These are phyloP conservation scores for Oscheius sp. DNA, from an alignment of 2,888 invertebrate species.

Conservation along the genomic window DNA sequence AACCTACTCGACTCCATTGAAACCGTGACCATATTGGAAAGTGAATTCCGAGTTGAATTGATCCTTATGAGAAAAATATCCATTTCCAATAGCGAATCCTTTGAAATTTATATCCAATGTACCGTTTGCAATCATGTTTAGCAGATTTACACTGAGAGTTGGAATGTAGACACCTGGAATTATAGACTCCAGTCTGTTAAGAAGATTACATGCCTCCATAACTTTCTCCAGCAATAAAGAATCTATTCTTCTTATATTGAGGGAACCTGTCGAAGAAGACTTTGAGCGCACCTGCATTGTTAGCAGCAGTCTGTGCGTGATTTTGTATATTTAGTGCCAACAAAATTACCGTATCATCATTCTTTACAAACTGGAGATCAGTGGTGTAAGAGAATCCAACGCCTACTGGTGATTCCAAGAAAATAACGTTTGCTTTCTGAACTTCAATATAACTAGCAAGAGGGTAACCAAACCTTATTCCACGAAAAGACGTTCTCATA, in stretches of 20 bases:
- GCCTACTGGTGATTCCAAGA: constrained; percentile 77
- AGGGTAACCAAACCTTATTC: constrained; percentile 54
- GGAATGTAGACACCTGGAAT: constrained; percentile 74
- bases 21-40: constrained; percentile 58
- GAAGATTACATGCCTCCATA: constrained; percentile 56
- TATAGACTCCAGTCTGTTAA: not conserved
- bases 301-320: constrained; percentile 73
- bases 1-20: constrained; percentile 54
- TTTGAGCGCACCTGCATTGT: constrained; percentile 75
- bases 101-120: constrained; percentile 49
- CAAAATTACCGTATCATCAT: constrained; percentile 59
- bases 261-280: constrained; percentile 75
- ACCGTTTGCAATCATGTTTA: constrained; percentile 43
- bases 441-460: not conserved
- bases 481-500: constrained; percentile 63
- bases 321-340: not conserved
- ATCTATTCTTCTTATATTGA: constrained; percentile 74
- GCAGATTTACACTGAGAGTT: constrained; percentile 58
- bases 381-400: constrained; percentile 77
- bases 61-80: constrained; percentile 42
- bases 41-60: constrained; percentile 59
- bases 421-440: constrained; percentile 74
- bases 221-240: constrained; percentile 71
- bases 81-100: constrained; percentile 64
- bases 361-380: constrained; percentile 73